Evolutionary conservation across 1,140 invertebrate species (phyloP).

Genomic region (Drosophila pachea): DNA sequence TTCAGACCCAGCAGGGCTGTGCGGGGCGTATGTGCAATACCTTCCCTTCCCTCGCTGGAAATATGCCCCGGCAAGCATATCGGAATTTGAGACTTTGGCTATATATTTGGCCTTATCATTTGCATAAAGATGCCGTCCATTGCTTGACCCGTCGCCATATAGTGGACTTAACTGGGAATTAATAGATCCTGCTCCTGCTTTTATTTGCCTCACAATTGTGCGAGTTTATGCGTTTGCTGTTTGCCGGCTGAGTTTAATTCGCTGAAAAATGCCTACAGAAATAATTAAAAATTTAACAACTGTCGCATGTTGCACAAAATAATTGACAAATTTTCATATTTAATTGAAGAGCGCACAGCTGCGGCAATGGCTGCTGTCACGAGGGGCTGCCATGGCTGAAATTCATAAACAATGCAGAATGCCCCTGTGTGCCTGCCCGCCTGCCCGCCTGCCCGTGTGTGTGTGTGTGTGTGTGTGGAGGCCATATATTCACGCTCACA

Average conservation of each 20-base stretch:
- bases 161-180: too few relatives aligned
- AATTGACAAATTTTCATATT: slow-evolving; percentile 78
- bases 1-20: neutral
- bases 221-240: neutral
- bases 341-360: slow-evolving; percentile 74
- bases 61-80: too few relatives aligned
- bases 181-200: too few relatives aligned
- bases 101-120: too few relatives aligned
- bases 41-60: neutral
- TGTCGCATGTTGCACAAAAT: slow-evolving; percentile 76
- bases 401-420: slow-evolving; percentile 70
- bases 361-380: slow-evolving; percentile 57
- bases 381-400: slow-evolving; percentile 57
- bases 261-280: slow-evolving; percentile 38
- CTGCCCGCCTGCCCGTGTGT: slow-evolving; percentile 15
- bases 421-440: slow-evolving; percentile 26
- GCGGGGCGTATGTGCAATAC: neutral
- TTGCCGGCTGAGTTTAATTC: slow-evolving; percentile 31
- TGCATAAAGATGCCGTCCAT: too few relatives aligned
- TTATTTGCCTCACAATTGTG: too few relatives aligned
- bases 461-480: slow-evolving; percentile 25
- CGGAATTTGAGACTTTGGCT: too few relatives aligned
- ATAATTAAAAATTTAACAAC: slow-evolving; percentile 77
- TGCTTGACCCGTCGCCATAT: too few relatives aligned
- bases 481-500: slow-evolving; percentile 59